Base-by-base conservation (phyloP, 2,888 invertebrate genomes). In the Lepetodrilus schrolli region DNA sequence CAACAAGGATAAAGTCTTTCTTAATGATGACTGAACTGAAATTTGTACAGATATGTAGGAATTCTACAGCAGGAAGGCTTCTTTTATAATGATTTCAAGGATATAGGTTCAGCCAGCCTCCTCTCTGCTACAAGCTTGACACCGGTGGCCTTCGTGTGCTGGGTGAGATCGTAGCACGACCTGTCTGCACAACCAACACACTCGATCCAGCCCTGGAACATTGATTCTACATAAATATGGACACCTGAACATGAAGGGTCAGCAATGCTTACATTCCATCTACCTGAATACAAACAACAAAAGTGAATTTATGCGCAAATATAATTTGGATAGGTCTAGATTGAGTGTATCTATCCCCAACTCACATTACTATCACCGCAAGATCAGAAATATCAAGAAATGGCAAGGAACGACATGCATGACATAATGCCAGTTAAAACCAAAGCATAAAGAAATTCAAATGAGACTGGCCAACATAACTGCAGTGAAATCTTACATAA, bases 131-230 rank as follows among this genome's bases (percentile, higher is more conserved):
- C 95, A 71, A 99, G 92, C 87, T 95, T 94, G 0, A 96, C 95
- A 7, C 96, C 96, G 34, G 99, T 99, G 0, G 97, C 96, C 90
- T 95, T 95, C 21, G 95, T 93, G 88, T 99, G 99, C 88, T 98
- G 98, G 1, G 94, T 94, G 69, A 99, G 93, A 92, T 99, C 99
- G 92, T 95, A 99, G 13, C 98, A 98, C 13, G 99, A 98, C 82
- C 99, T 93, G 91, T 99, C 99, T 13, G 99, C 99, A 92, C 99
- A 99, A 8, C 99, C 99, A 0, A 99, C 99, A 92, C 99, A 99
- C 91, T 99, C 99, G 47, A 99, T 94, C 89, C 99, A 99, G 3
- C 99, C 98, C 93, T 95, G 84, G 88, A 81, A 74, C 70, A 43
- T n/a, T n/a, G n/a, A n/a, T n/a, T n/a, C n/a, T n/a, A n/a, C n/a